Evolutionary conservation across 64 coral and sea anemone species (phyloP), one percentile per base, ranked within the genome.

Genomic region (Hydrozoanthus tunicans): DNA sequence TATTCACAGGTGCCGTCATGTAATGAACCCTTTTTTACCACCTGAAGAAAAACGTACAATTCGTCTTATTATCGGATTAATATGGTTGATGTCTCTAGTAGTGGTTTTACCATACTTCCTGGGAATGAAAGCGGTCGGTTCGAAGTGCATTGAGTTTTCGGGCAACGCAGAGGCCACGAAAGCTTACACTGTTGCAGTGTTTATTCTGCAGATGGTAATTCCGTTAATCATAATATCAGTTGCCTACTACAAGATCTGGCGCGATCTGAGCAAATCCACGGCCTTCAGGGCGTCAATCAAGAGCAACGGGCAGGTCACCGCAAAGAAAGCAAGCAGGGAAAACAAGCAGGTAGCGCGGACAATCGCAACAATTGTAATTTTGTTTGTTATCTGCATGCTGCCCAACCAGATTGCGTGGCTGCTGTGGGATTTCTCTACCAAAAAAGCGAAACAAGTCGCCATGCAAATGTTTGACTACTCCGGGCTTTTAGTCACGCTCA

Each of bases 271-370:
- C 59, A 55, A 17, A 66, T 90, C 89, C 3, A 90, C 51, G 3
- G 77, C 59, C 7, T 59, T 51, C 32, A 64, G 89, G 54, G 89
- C 89, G 0, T 65, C 76, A 57, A 56, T 90, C 4, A 80, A 54
- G 61, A 80, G 24, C 62, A 80, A 70, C 9, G 89, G 89, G 6
- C 59, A 90, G 32, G 13, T 90, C 5, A 70, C 64, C 4, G 79
- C 75, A n/a, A 62, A 79, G 57, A 23, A 32, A 1, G 80, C 14
- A 26, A 79, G 75, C 15, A 15, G 75, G 3, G 89, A 90, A 61
- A 90, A 90, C 89, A 90, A 60, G 10, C 89, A 90, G 20, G 76
- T 90, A 9, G 59, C 78, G 8, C 53, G 56, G 51, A 90, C 89
- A 78, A 80, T 80, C 17, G 76, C 73, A 15, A 79, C 58, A 14